Conservation (phyloP, 2,888 invertebrate species). For the Aethes cnicana region DNA sequence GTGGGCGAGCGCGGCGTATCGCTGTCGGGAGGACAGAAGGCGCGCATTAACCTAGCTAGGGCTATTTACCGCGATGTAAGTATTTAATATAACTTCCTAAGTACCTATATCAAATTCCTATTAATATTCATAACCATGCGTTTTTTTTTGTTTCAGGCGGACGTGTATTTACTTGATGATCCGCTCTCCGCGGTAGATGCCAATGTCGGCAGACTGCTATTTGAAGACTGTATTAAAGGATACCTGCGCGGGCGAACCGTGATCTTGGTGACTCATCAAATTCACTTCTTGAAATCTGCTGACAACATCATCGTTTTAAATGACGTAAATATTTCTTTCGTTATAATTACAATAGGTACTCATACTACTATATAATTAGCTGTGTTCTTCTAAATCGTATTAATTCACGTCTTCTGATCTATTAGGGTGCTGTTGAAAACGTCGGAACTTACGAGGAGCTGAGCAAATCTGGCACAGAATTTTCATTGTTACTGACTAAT, state of each 20-base stretch:
- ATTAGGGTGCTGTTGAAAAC: slow-evolving; percentile 83
- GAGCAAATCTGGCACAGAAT: slow-evolving; percentile 76
- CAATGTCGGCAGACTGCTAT: slow-evolving; percentile 88
- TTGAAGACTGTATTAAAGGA: slow-evolving; percentile 87
- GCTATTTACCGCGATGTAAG: slow-evolving; percentile 88
- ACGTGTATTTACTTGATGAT: slow-evolving; percentile 91
- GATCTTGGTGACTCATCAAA: slow-evolving; percentile 92
- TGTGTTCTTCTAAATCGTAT: too few relatives aligned
- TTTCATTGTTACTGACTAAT: slow-evolving; percentile 60
- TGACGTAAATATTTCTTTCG: slow-evolving; percentile 49
- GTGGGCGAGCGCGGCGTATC: slow-evolving; percentile 92
- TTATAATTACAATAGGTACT: too few relatives aligned
- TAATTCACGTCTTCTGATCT: too few relatives aligned
- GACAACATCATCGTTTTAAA: slow-evolving; percentile 85
- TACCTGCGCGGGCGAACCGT: slow-evolving; percentile 85
- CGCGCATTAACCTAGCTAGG: slow-evolving; percentile 90
- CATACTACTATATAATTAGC: too few relatives aligned
- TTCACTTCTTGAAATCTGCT: slow-evolving; percentile 88
- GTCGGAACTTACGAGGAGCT: slow-evolving; percentile 83
- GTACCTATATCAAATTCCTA: background rate
- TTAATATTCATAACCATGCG: background rate
- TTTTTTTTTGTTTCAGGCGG: slow-evolving; percentile 75
- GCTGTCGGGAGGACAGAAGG: slow-evolving; percentile 92
- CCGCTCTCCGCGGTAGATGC: slow-evolving; percentile 92
- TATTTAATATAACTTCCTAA: background rate